Percentiles rank a stretch among this genome's conserved stretches.
Conservation (phyloP, 2,888 invertebrate genomes). For the Acanthopleura granulata region DNA sequence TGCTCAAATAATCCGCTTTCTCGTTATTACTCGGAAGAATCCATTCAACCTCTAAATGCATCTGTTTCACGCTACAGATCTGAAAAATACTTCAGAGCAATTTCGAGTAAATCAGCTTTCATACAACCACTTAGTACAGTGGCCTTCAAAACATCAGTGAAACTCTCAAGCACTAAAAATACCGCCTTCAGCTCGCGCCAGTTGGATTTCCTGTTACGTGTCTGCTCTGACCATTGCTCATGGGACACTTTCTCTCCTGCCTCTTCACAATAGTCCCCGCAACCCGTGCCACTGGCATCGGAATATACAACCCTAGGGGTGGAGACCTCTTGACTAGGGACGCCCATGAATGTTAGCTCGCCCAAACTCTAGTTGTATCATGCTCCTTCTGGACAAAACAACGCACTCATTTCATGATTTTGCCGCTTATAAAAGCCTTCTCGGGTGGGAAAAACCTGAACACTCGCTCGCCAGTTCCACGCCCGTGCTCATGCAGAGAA, state of each 20-base stretch:
- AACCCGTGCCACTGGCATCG: slow-evolving; percentile 5
- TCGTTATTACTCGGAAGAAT: slow-evolving; percentile 20
- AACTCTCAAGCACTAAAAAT: slow-evolving; percentile 8
- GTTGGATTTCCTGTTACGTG: no score
- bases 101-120: slow-evolving; percentile 8
- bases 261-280: background rate
- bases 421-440: no score
- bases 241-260: background rate
- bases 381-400: background rate
- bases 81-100: background rate
- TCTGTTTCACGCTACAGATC: slow-evolving; percentile 15
- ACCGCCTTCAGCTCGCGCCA: slow-evolving; percentile 3
- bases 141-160: background rate
- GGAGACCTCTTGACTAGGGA: background rate
- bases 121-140: slow-evolving; percentile 13
- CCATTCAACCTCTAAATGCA: slow-evolving; percentile 17
- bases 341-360: background rate
- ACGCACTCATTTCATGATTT: background rate
- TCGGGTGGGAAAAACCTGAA: no score
- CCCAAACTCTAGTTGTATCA: background rate
- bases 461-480: no score
- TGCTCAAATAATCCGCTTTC: slow-evolving; percentile 21
- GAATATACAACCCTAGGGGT: background rate
- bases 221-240: background rate
- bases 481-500: no score